Conservation (phyloP, 2,888 invertebrate species). For the Eupeodes latifasciatus region DNA sequence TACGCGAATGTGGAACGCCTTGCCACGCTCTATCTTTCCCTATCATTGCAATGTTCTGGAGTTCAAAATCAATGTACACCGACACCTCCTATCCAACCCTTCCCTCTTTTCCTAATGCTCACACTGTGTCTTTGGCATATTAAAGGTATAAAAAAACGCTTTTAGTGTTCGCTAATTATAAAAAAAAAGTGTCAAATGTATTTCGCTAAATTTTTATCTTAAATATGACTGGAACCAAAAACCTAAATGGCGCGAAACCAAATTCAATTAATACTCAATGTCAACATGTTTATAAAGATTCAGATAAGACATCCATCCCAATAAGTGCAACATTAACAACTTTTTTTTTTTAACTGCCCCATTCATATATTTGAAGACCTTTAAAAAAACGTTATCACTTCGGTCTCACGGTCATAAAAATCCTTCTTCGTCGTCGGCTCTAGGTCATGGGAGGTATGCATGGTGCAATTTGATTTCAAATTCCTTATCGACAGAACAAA, state of each 20-base stretch:
- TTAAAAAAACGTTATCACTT: slow-evolving; percentile 9
- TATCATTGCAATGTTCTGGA: too few relatives aligned
- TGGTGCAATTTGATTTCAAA: background rate
- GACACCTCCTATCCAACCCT: too few relatives aligned
- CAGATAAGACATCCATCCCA: background rate
- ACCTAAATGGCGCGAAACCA: background rate
- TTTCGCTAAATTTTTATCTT: too few relatives aligned
- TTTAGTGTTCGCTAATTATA: accelerated
- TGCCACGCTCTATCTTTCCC: too few relatives aligned
- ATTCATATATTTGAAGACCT: background rate
- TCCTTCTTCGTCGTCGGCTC: background rate
- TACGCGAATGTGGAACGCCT: too few relatives aligned
- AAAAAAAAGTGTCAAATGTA: too few relatives aligned
- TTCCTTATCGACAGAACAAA: slow-evolving; percentile 28
- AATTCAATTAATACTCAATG: slow-evolving; percentile 46
- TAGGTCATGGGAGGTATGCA: background rate
- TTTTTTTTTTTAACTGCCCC: background rate
- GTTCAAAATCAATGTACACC: too few relatives aligned
- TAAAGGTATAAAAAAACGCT: too few relatives aligned
- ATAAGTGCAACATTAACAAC: slow-evolving; percentile 1
- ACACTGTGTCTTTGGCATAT: too few relatives aligned
- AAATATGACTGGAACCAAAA: too few relatives aligned
- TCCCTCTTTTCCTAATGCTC: too few relatives aligned
- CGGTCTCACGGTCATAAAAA: slow-evolving; percentile 33
- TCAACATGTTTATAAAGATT: slow-evolving; percentile 22